These are phyloP conservation scores for Linurgus olivaceus DNA, from an alignment of 2,797 vertebrate species.

Conservation along the genomic window DNA sequence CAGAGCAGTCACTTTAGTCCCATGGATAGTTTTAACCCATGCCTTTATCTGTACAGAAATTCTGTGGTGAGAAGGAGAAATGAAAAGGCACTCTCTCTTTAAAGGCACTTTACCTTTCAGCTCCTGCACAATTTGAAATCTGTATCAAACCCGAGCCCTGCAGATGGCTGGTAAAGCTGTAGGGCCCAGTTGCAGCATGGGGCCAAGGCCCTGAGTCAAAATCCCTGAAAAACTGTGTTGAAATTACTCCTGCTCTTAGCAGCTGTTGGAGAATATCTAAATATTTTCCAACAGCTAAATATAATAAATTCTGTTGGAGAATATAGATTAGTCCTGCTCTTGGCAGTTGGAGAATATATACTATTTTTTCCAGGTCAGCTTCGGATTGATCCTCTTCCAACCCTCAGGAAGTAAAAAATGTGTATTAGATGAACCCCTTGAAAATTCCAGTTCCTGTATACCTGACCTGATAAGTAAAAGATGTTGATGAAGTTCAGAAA, in stretches of 20 bases:
- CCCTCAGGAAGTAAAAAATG: background rate
- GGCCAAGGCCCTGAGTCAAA: background rate
- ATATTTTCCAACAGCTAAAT: too few species aligned
- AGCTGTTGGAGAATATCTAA: background rate
- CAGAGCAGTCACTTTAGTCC: background rate
- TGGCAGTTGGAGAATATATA: background rate
- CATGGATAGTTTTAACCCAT: background rate
- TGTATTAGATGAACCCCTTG: background rate
- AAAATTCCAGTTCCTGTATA: background rate
- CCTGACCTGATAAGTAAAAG: background rate
- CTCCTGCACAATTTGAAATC: background rate
- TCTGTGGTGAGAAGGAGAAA: background rate
- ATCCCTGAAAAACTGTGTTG: background rate
- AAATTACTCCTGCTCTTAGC: background rate
- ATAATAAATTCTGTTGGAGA: too few species aligned
- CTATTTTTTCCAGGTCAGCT: background rate
- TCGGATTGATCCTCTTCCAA: background rate
- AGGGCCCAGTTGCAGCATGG: background rate
- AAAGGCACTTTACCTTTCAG: background rate
- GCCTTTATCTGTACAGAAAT: background rate
- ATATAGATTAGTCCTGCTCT: background rate
- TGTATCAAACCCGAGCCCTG: background rate
- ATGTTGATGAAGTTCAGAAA: background rate
- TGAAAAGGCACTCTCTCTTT: background rate
- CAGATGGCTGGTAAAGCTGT: background rate